Base-by-base conservation (phyloP, 2,888 invertebrate species). In the Gortyna flavago region DNA sequence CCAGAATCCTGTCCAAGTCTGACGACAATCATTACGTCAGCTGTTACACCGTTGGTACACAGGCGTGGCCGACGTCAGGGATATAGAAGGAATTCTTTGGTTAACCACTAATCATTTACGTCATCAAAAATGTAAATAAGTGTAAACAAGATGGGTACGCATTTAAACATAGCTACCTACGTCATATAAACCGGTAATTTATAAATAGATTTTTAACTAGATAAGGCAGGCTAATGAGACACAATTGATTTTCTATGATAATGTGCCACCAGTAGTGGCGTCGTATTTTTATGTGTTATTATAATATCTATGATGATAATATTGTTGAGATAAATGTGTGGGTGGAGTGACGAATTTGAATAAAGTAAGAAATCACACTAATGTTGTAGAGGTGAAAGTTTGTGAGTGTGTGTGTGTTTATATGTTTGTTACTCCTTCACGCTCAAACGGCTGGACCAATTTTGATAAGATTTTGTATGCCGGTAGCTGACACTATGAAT, bases 11-110 rank as follows among this genome's bases (percentile, higher is more conserved):
- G 72, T 65, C n/a, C 38, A 38, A 16, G 29, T 35, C 3, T 48
- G 57, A 80, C 80, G 80, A 66, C 64, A 78, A 38, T 32, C 25
- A 13, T 25, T 0, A 35, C 6, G 68, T 68, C 59, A 77, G 32
- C 4, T 65, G 38, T 48, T 35, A 57, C 32, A 21, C n/a, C n/a
- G n/a, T n/a, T n/a, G 16, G 38, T 71, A 48, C 9, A 44, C 6
- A n/a, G 18, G 67, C 35, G 44, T 48, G 25, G 62, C 21, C n/a
- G 6, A 72, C 80, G 72, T 79, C 80, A 80, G 2, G 1, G n/a
- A n/a, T 21, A 25, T n/a, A 29, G 18, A 41, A 69, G 54, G 41
- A 80, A 64, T 64, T 57, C 38, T n/a, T 57, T 25, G 35, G 29
- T 70, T 32, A 54, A 54, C 11, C 29, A n/a, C n/a, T n/a, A n/a